A percentile compares a stretch with the other conserved stretches of the same genome.
These are phyloP conservation scores for Drosophila nigricruria DNA, from an alignment of 2,888 invertebrate genomes.

Conservation along the genomic window DNA sequence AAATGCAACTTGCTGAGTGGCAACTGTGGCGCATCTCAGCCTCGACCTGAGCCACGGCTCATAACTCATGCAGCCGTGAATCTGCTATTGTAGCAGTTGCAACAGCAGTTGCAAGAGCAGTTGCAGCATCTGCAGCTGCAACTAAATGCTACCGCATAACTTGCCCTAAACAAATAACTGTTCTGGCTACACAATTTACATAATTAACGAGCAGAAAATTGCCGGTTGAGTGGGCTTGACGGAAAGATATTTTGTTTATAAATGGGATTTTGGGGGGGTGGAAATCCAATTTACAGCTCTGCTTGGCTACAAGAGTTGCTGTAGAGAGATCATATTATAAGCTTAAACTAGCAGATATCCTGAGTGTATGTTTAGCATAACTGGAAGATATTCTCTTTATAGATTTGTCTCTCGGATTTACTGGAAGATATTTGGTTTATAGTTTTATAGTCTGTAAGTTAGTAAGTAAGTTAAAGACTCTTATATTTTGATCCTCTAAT, in stretches of 20 bases:
- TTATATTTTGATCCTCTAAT: too few relatives aligned
- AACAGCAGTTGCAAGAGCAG: not conserved
- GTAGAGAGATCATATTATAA: not conserved
- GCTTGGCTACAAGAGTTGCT: not conserved
- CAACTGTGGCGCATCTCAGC: slow-evolving; percentile 27
- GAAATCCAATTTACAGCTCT: not conserved
- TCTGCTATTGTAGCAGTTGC: slow-evolving; percentile 1
- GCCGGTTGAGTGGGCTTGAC: slow-evolving; percentile 4
- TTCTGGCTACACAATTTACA: slow-evolving; percentile 25
- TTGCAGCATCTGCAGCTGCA: slow-evolving; percentile 11
- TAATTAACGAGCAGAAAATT: slow-evolving; percentile 26
- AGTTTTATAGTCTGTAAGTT: not conserved
- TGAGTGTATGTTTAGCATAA: not conserved
- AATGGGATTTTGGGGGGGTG: not conserved
- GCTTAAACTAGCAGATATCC: too few relatives aligned
- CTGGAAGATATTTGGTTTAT: not conserved
- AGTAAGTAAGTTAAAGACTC: too few relatives aligned
- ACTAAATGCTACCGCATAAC: slow-evolving; percentile 9
- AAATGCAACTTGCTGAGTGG: slow-evolving; percentile 47
- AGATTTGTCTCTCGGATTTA: too few relatives aligned
- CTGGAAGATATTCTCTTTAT: not conserved
- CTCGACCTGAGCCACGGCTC: slow-evolving; percentile 16
- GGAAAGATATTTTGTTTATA: not conserved
- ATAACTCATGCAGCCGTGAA: slow-evolving; percentile 47
- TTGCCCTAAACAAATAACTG: slow-evolving; percentile 38